Evolutionary conservation across 1,140 invertebrate genomes (phyloP).

Genomic region (Listronotus oregonensis): DNA sequence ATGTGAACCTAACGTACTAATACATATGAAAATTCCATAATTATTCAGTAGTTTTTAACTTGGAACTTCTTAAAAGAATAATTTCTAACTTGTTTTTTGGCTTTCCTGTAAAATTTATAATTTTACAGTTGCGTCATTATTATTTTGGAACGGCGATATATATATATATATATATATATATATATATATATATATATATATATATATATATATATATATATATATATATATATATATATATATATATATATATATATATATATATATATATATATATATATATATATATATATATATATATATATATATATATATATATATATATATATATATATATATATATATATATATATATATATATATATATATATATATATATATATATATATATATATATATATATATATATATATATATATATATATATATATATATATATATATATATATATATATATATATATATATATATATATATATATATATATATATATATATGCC

Average conservation of each 20-base stretch:
- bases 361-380: conserved; percentile 9
- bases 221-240: conserved; percentile 10
- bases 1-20: no score
- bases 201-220: conserved; percentile 12
- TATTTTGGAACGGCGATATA: no score
- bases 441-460: conserved; percentile 11
- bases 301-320: conserved; percentile 8
- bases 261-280: conserved; percentile 12
- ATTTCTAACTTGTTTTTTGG: no score
- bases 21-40: no score
- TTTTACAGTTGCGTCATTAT: no score
- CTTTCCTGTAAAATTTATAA: no score
- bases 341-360: conserved; percentile 10
- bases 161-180: no score
- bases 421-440: conserved; percentile 8
- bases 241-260: conserved; percentile 10
- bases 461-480: conserved; percentile 12
- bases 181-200: conserved; percentile 11
- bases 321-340: conserved; percentile 9
- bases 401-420: conserved; percentile 10
- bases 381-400: conserved; percentile 9
- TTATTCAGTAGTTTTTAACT: no score
- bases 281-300: conserved; percentile 11
- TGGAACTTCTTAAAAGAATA: no score
- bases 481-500: conserved; percentile 10